Base-by-base conservation (phyloP, 2,888 invertebrate species). In the Hirtodrosophila confusa region DNA sequence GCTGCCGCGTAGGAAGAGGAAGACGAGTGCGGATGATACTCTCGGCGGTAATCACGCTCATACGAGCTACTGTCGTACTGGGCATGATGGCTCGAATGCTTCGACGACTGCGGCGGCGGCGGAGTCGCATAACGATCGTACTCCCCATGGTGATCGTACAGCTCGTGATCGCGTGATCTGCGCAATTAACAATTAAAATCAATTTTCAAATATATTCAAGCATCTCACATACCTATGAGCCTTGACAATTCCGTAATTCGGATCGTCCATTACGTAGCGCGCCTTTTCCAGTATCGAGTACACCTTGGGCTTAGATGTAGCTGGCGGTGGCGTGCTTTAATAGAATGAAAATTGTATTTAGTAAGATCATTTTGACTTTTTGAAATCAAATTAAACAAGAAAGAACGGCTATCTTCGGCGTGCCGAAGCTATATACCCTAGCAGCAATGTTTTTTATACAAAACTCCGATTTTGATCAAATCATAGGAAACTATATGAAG, bases 221-320 rank as follows among this genome's bases (percentile, higher is more conserved):
- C 27, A 4, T 17, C n/a, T 0, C 4, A 31, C 44, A 4, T 53
- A 90, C 90, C 90, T 90, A 69, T 90, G 91, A 8, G 90, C 83
- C 31, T 90, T 95, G 29, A 91, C 89, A 61, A 90, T 88, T n/a
- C 93, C 93, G 68, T 95, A 95, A 65, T 93, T 94, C 8, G 90
- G 90, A 78, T 95, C 94, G 89, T 96, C 96, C 96, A 96, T 96
- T 24, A 96, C 96, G 35, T 94, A 94, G 50, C 96, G 93, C 0
- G 96, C 96, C 53, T 96, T 93, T 91, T 96, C 96, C 82, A 96
- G 92, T 80, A 97, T 96, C 69, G 96, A 96, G 92, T 96, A 94
- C 61, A 96, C 96, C 92, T 96, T 96, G 48, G 95, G 94, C 92
- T 96, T 96, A 50, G 94, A 93, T 55, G 94, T 80, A 35, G 91